These are phyloP conservation scores for Gastrophysa polygoni DNA, from an alignment of 2,888 invertebrate species.

Conservation along the genomic window DNA sequence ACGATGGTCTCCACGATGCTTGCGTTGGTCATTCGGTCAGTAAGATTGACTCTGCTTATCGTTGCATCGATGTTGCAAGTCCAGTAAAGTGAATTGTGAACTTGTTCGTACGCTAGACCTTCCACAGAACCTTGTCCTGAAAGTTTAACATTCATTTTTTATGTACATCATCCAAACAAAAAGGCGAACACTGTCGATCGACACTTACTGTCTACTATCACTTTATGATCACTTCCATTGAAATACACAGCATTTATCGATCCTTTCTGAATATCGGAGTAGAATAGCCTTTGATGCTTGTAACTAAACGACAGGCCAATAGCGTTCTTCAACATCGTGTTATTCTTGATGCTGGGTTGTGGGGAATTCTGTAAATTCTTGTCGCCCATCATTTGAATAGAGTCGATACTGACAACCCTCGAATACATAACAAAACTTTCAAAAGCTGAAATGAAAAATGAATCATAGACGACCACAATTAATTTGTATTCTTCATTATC, in stretches of 20 bases:
- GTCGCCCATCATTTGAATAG: constrained; percentile 77
- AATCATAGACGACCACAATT: neutral
- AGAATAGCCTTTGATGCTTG: constrained; percentile 72
- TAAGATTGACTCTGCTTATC: constrained; percentile 66
- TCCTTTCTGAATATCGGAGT: constrained; percentile 87
- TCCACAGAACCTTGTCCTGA: constrained; percentile 84
- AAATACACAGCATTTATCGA: constrained; percentile 82
- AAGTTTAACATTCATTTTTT: constrained; percentile 37
- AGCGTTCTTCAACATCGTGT: constrained; percentile 80
- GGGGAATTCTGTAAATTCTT: constrained; percentile 79
- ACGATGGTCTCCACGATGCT: constrained; percentile 64
- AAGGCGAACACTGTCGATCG: too few relatives aligned
- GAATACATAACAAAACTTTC: constrained; percentile 85
- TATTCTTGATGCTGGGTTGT: constrained; percentile 72
- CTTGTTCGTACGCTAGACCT: constrained; percentile 79
- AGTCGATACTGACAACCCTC: constrained; percentile 79
- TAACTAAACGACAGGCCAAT: constrained; percentile 86
- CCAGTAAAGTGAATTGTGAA: constrained; percentile 79
- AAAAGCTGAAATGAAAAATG: constrained; percentile 63
- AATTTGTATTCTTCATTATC: neutral
- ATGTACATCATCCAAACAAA: too few relatives aligned
- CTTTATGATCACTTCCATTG: constrained; percentile 75
- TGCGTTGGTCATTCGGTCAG: constrained; percentile 56
- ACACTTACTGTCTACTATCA: constrained; percentile 70
- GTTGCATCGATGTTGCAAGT: constrained; percentile 82